phyloP scores from a whole-genome alignment of 2,888 invertebrate genomes.

The Mesoligia furuncula region DNA sequence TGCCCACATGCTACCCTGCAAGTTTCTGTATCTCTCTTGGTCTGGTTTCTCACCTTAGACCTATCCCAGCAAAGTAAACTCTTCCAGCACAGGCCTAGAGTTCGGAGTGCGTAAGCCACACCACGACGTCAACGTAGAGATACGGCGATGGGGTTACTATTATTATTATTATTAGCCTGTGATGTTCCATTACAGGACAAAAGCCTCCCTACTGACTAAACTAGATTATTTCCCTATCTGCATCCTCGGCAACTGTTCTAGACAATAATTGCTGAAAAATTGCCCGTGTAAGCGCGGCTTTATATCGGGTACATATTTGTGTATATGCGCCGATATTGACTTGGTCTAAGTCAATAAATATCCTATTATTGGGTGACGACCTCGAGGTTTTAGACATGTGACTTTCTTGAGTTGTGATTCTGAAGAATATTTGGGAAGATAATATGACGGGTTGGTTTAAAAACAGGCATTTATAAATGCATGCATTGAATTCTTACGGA shows the following conservation, averaged over 20 bases:
- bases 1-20: no score
- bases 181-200: no score
- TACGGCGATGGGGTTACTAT: no score
- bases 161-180: no score
- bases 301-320: slow-evolving; percentile 44
- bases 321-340: slow-evolving; percentile 55
- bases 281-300: background rate
- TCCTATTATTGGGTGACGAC: slow-evolving; percentile 53
- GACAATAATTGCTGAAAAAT: background rate
- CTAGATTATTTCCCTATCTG: background rate
- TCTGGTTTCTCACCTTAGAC: no score
- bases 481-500: background rate
- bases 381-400: slow-evolving; percentile 27
- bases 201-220: no score
- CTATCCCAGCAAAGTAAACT: no score
- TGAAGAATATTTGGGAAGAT: background rate
- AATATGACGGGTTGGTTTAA: background rate
- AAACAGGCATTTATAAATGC: background rate
- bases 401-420: slow-evolving; percentile 14
- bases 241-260: background rate
- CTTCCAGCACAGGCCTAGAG: no score
- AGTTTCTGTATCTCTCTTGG: no score
- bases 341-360: slow-evolving; percentile 62
- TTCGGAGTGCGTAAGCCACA: no score
- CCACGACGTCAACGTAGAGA: no score